Percentiles rank a stretch among this genome's conserved stretches.
These are phyloP conservation scores for Calyptommatus sinebrachiatus DNA, from an alignment of 2,113 vertebrate genomes.

Conservation along the genomic window DNA sequence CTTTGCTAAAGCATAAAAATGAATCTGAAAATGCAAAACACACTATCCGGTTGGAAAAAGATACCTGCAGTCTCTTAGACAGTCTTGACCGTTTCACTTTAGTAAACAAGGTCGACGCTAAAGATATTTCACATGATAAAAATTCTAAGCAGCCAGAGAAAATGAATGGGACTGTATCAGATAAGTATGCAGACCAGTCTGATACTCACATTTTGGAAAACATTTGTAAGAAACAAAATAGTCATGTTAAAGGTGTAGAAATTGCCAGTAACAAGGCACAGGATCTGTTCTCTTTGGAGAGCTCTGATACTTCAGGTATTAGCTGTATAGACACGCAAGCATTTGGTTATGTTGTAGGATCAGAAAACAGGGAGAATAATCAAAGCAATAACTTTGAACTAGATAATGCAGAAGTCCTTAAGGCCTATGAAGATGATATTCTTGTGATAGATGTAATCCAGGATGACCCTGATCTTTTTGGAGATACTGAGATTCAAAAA, in stretches of 20 bases:
- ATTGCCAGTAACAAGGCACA: conserved; percentile 7
- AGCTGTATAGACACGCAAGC: conserved; percentile 24
- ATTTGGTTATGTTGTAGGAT: conserved; percentile 19
- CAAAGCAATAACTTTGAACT: conserved; percentile 46
- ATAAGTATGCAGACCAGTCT: conserved; percentile 24
- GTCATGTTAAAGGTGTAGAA: background rate
- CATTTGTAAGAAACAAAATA: conserved; percentile 35
- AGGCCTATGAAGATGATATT: conserved; percentile 85
- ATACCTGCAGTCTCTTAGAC: conserved; percentile 53
- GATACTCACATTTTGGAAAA: conserved; percentile 18
- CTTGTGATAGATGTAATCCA: conserved; percentile 84
- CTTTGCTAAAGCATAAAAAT: conserved; percentile 64
- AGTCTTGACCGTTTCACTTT: conserved; percentile 49
- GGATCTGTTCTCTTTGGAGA: conserved; percentile 37
- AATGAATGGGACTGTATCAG: background rate
- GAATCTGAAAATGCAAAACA: conserved; percentile 42
- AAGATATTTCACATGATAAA: conserved; percentile 37
- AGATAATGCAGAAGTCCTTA: conserved; percentile 71
- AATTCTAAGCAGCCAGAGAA: conserved; percentile 29
- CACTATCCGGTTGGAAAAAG: conserved; percentile 47
- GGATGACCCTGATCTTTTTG: conserved; percentile 89
- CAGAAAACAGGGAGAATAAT: conserved; percentile 34
- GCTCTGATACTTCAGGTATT: conserved; percentile 27
- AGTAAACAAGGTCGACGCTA: conserved; percentile 31
- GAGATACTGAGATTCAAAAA: conserved; percentile 59